Conservation (phyloP, 2,888 invertebrate species). For the Dasypolia templi region DNA sequence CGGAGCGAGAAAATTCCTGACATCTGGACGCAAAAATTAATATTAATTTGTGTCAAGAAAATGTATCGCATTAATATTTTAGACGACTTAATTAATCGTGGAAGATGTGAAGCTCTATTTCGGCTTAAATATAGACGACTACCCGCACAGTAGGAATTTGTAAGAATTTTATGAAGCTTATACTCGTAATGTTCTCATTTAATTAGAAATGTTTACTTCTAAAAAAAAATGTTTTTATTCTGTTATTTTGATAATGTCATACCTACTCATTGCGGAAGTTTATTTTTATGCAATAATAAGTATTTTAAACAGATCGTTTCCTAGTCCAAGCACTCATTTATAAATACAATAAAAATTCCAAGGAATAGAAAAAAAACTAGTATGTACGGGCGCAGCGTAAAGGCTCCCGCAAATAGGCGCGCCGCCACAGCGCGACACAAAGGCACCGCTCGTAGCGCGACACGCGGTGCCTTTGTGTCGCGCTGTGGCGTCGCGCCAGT, state of each 20-base stretch:
- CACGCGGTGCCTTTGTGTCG: too few species aligned
- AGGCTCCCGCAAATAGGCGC: too few species aligned
- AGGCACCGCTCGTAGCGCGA: too few species aligned
- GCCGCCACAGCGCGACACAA: too few species aligned
- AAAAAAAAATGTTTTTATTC: too few species aligned
- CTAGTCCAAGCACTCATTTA: background rate
- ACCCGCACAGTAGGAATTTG: background rate
- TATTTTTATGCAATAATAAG: background rate
- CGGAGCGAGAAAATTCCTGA: conserved; percentile 18
- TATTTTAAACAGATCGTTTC: background rate
- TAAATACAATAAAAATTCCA: background rate
- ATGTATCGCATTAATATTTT: conserved; percentile 32
- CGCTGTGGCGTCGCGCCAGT: too few species aligned
- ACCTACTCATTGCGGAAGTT: background rate
- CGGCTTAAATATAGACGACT: background rate
- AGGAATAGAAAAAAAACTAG: background rate
- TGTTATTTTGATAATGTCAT: conserved; percentile 1
- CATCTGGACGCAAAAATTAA: conserved; percentile 40
- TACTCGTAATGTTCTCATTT: background rate
- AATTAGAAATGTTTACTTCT: background rate
- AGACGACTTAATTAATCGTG: conserved; percentile 44
- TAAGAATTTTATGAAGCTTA: background rate
- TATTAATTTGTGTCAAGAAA: conserved; percentile 60
- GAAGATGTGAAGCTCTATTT: conserved; percentile 22
- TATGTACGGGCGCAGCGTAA: too few species aligned